Evolutionary conservation across 2,113 vertebrate genomes (phyloP), one percentile per base, ranked within the genome.

Genomic region (Corydoras maculifer): DNA sequence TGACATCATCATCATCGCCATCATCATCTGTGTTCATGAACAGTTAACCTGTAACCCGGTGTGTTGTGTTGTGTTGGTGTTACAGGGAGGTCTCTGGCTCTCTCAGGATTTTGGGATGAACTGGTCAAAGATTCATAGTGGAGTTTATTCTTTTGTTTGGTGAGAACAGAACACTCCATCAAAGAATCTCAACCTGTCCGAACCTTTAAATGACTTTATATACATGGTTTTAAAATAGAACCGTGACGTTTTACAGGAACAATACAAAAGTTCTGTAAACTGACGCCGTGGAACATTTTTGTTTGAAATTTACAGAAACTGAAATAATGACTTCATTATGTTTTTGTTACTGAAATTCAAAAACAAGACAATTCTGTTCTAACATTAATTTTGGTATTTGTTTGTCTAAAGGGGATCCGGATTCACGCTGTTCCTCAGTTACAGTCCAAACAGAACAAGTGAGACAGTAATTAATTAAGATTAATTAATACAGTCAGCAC

Each of bases 81-180:
- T 35, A 69, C 83, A 92, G 90, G 83, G 84, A 9, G 48, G 67
- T 25, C 84, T 92, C 3, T 91, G 89, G 89, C 85, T 91, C 50
- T 91, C 90, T 2, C 61, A 80, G 78, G 85, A 91, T 85, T 91
- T 91, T 86, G 90, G 89, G 0, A 77, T 76, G 13, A 76, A 58
- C 15, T 92, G 90, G 90, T 84, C 73, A 66, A 84, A 89, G 77
- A 83, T 91, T 65, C 87, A 92, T 3, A 79, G 89, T 66, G 88
- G 83, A 82, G 88, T 88, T 69, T 79, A 89, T 69, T 86, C 86
- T 74, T 91, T 86, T 77, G 84, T 85, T 60, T 92, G 90, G 90
- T 92, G 86, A 89, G 87, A 43, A 43, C 35, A 25, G 18, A 25
- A 25, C 18, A 25, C 18, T 4, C 7, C 35, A 43, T 43, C 35